Evolutionary conservation across 1,140 invertebrate species (phyloP), one percentile per base, ranked within the genome.

Genomic region (Atopsyche davidsoni): DNA sequence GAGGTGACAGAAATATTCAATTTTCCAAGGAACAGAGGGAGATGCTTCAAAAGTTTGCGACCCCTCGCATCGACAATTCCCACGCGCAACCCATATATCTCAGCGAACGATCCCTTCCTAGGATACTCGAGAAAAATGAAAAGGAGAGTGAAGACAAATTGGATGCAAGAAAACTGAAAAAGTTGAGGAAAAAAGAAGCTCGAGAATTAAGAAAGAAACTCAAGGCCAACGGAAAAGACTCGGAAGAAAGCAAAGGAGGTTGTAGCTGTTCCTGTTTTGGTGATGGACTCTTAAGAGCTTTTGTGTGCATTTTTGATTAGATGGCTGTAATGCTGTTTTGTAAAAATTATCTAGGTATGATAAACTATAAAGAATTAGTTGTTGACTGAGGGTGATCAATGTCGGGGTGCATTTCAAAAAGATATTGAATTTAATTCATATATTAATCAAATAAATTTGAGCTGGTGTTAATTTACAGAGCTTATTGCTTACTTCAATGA

Each of bases 291-390:
- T 55, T 72, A 25, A 57, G 70, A 56, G 69, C 68, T 13, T 64
- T 74, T 25, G 67, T 73, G 49, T 74, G 70, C 53, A 53, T 72
- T 32, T 74, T 74, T 53, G 72, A 74, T 53, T 74, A 62, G 72
- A 38, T 41, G 35, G 23, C 4, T 18, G 18, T 36, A 18, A 32
- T 10, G 11, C 11, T 28, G 21, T 18, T 45, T 32, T 22, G 21
- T 14, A 31, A 19, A 10, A 31, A 18, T 28, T 36, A 28, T 32
- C 13, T 43, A 14, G 4, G 7, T 14, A 22, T 4, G 2, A 32
- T 4, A 25, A 13, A 24, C 13, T 40, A 13, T 4, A 23, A 24
- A 23, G 10, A 28, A 43, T 28, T 13, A 43, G 19, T 43, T 22
- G n/a, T 43, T 10, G 13, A 13, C 19, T 40, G 13, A 16, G 19